phyloP scores from a whole-genome alignment of 2,797 vertebrate genomes.

The Enteromius anoplus region DNA sequence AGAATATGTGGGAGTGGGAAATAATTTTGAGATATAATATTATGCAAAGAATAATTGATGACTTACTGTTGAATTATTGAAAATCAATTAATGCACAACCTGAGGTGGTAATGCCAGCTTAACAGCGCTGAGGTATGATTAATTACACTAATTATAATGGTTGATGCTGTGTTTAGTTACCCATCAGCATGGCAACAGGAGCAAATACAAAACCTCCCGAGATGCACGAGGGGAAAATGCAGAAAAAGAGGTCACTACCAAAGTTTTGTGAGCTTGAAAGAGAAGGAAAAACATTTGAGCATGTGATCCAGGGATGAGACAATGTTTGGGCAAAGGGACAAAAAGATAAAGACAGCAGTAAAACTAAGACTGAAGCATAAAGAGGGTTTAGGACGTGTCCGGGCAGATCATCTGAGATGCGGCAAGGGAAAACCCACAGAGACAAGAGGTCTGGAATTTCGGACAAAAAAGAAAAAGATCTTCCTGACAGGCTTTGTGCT shows the following conservation, averaged over 20 bases:
- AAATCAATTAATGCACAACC: background rate
- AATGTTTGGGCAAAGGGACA: conserved; percentile 37
- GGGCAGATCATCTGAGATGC: conserved; percentile 34
- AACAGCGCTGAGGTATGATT: background rate
- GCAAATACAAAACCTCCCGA: conserved; percentile 11
- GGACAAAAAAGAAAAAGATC: background rate
- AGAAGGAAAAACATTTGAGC: conserved; percentile 10
- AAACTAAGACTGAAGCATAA: conserved; percentile 9
- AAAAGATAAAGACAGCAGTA: conserved; percentile 19
- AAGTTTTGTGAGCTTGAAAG: conserved; percentile 22
- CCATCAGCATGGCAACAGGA: conserved; percentile 38
- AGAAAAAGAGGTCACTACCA: background rate
- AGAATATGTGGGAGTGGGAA: background rate
- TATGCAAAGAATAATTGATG: background rate
- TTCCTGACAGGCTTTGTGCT: background rate
- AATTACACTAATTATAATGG: background rate
- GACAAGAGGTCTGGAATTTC: background rate
- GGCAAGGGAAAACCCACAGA: conserved; percentile 4
- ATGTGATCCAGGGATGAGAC: conserved; percentile 47
- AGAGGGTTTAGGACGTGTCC: conserved; percentile 18
- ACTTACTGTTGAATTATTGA: background rate
- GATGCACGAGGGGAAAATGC: background rate
- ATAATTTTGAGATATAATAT: background rate
- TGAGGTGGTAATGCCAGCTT: background rate
- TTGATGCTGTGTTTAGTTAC: conserved; percentile 1